Evolutionary conservation across 2,888 invertebrate species (phyloP).

Genomic region (Pteria penguin): DNA sequence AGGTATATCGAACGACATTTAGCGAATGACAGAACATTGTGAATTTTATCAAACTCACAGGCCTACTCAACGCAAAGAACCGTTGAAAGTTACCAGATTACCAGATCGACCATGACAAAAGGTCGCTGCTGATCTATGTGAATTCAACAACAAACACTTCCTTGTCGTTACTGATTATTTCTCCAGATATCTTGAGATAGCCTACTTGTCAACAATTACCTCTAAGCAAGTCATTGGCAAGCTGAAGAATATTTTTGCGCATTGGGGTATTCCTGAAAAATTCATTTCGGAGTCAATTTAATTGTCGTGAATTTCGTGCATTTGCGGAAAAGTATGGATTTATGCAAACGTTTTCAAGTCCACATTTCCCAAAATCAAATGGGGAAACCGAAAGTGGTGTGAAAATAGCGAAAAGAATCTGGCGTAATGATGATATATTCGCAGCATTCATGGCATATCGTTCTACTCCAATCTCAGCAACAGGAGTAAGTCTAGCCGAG

Average conservation of each 20-base stretch:
- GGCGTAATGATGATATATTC: slow-evolving; percentile 35
- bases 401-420: slow-evolving; percentile 40
- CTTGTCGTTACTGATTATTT: slow-evolving; percentile 50
- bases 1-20: slow-evolving; percentile 38
- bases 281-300: slow-evolving; percentile 37
- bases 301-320: no score
- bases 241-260: slow-evolving; percentile 48
- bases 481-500: slow-evolving; percentile 33
- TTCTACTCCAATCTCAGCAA: slow-evolving; percentile 29
- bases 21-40: slow-evolving; percentile 32
- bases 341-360: slow-evolving; percentile 24
- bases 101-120: slow-evolving; percentile 49
- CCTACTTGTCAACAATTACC: slow-evolving; percentile 25
- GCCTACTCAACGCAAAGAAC: slow-evolving; percentile 44
- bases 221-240: slow-evolving; percentile 33
- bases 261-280: slow-evolving; percentile 40
- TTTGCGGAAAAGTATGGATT: no score
- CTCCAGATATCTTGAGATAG: slow-evolving; percentile 44
- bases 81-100: slow-evolving; percentile 37
- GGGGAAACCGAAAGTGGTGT: slow-evolving; percentile 47
- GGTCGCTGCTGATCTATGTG: slow-evolving; percentile 45
- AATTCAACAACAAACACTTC: slow-evolving; percentile 30
- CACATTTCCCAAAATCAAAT: slow-evolving; percentile 40
- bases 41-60: slow-evolving; percentile 36
- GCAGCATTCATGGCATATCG: slow-evolving; percentile 36